These are phyloP conservation scores for Melanocharis versteri DNA, from an alignment of 2,113 vertebrate genomes.

Conservation along the genomic window DNA sequence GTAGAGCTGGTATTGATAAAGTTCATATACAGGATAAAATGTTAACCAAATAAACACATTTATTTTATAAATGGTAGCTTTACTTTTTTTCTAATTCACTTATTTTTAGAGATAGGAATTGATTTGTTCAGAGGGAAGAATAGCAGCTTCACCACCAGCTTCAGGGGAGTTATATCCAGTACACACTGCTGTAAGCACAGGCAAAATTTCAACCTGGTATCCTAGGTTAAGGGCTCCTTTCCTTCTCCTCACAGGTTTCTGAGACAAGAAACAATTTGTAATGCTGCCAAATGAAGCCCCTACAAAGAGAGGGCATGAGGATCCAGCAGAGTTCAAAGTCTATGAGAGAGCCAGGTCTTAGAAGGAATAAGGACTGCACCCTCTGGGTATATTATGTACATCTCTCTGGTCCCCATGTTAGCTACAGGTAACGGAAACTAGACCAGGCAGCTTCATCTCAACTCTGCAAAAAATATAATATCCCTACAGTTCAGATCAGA, in stretches of 20 bases:
- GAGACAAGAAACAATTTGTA: not conserved
- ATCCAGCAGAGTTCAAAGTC: not conserved
- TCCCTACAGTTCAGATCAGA: not conserved
- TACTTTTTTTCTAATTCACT: not conserved
- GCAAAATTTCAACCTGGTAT: not conserved
- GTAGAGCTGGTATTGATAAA: not conserved
- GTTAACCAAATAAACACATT: constrained; percentile 8
- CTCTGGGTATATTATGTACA: not conserved
- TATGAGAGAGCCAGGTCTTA: not conserved
- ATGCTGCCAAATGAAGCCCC: not conserved
- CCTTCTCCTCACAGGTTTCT: not conserved
- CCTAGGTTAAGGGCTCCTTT: not conserved
- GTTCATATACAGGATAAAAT: not conserved
- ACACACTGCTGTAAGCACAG: not conserved
- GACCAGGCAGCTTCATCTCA: not conserved
- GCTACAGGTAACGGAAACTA: not conserved
- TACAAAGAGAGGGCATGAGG: not conserved
- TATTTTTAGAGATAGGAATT: not conserved
- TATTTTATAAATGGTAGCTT: not conserved
- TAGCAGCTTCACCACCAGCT: not conserved
- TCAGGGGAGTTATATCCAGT: not conserved
- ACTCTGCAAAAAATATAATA: not conserved
- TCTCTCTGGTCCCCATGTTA: not conserved
- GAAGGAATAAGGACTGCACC: not conserved
- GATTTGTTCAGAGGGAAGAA: not conserved